phyloP scores from a whole-genome alignment of 2,888 invertebrate genomes.

The Tinea semifulvella region DNA sequence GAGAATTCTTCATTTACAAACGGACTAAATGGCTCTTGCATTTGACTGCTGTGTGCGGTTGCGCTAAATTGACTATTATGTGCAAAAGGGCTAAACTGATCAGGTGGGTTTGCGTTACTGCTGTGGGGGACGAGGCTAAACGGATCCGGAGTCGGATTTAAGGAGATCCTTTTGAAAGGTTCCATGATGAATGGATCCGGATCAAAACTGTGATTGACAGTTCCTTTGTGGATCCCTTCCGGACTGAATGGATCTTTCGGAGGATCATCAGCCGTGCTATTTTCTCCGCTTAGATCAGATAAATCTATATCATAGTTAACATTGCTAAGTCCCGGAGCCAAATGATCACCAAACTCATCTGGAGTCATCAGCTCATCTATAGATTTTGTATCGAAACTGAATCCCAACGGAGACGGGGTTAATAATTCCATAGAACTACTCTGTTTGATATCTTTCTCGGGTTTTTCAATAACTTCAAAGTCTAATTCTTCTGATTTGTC shows the following conservation, averaged over 20 bases:
- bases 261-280: constrained; percentile 69
- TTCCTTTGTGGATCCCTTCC: constrained; percentile 41
- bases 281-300: constrained; percentile 78
- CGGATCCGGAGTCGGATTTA: constrained; percentile 31
- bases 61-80: background rate
- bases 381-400: constrained; percentile 66
- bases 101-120: constrained; percentile 30
- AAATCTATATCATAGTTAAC: constrained; percentile 81
- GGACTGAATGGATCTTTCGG: constrained; percentile 67
- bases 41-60: constrained; percentile 4
- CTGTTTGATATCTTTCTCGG: constrained; percentile 45
- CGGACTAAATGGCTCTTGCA: background rate
- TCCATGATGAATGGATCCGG: constrained; percentile 30
- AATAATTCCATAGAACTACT: constrained; percentile 59
- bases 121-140: constrained; percentile 22
- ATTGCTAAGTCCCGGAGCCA: constrained; percentile 70
- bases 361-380: constrained; percentile 68
- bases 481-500: too few species aligned
- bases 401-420: constrained; percentile 67
- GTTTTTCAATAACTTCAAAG: constrained; percentile 32
- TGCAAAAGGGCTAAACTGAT: constrained; percentile 14
- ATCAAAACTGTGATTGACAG: constrained; percentile 26
- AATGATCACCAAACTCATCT: constrained; percentile 63
- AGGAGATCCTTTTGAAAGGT: constrained; percentile 45
- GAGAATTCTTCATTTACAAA: background rate